phyloP scores from a whole-genome alignment of 2,113 vertebrate genomes.

The Percopsis transmontana region DNA sequence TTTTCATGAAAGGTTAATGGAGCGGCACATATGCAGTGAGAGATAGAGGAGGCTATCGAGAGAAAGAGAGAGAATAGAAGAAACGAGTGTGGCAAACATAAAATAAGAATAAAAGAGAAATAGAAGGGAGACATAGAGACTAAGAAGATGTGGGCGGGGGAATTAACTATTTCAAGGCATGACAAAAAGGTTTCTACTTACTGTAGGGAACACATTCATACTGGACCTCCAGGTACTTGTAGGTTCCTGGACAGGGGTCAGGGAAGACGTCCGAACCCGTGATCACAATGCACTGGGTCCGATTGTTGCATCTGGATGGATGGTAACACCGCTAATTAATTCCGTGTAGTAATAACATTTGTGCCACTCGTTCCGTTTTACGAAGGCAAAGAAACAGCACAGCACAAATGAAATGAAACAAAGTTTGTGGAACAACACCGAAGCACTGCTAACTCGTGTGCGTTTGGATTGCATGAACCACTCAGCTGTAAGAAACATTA shows the following conservation, averaged over 20 bases:
- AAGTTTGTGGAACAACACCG: too few species aligned
- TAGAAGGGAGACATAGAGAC: neutral
- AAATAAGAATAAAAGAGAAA: conserved; percentile 80
- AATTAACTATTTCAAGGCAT: conserved; percentile 33
- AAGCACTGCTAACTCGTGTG: too few species aligned
- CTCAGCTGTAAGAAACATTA: too few species aligned
- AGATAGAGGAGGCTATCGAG: neutral
- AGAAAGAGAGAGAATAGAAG: conserved; percentile 29
- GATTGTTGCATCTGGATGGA: conserved; percentile 96
- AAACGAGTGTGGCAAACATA: conserved; percentile 71
- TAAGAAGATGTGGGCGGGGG: neutral
- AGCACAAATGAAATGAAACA: too few species aligned
- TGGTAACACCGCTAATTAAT: conserved; percentile 22
- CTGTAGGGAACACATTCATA: conserved; percentile 99
- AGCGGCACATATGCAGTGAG: conserved; percentile 60
- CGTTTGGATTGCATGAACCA: too few species aligned
- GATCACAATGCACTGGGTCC: conserved; percentile 98
- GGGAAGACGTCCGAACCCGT: conserved; percentile 98
- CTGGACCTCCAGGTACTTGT: conserved; percentile 99
- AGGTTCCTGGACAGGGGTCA: conserved; percentile 98
- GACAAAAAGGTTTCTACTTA: conserved; percentile 85
- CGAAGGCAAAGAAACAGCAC: too few species aligned
- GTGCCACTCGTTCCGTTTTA: too few species aligned
- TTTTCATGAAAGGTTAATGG: conserved; percentile 68
- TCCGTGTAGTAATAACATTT: too few species aligned